Percentiles rank a stretch among this genome's conserved stretches.
Conservation (phyloP, 2,113 vertebrate genomes). For the Phaethon lepturus region DNA sequence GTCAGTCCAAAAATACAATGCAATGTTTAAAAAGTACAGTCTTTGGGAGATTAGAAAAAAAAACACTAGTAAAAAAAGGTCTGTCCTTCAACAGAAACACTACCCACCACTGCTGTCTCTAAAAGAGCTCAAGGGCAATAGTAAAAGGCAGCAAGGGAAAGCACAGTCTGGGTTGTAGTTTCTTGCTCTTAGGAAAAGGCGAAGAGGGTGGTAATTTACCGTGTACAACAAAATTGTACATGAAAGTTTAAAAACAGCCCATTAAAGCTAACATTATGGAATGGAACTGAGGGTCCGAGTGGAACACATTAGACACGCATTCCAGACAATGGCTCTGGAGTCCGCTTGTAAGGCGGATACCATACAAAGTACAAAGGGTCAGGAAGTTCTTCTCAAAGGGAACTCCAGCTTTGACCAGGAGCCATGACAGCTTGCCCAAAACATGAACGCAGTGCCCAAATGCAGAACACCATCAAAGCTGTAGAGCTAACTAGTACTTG, state of each 20-base stretch:
- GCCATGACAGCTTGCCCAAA: not conserved
- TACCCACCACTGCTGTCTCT: not conserved
- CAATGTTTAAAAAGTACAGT: not conserved
- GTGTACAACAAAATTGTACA: conserved; percentile 70
- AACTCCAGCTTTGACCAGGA: conserved; percentile 33
- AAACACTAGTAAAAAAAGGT: not conserved
- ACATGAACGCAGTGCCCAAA: not conserved
- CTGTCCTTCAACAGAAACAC: not conserved
- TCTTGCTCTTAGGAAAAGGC: conserved; percentile 38
- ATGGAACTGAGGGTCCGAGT: conserved; percentile 67
- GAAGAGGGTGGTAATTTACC: conserved; percentile 66
- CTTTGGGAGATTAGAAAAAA: not conserved
- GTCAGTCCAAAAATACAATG: not conserved
- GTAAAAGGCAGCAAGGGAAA: not conserved
- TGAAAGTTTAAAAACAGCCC: conserved; percentile 71
- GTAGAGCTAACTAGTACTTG: not conserved
- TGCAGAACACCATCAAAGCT: not conserved
- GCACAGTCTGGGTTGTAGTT: not conserved
- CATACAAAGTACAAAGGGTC: conserved; percentile 72
- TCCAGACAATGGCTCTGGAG: conserved; percentile 69
- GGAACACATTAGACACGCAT: conserved; percentile 80
- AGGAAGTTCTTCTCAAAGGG: not conserved
- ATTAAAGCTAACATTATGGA: conserved; percentile 79
- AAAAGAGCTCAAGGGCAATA: conserved; percentile 5
- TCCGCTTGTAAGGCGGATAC: conserved; percentile 37